Base-by-base conservation (phyloP, 2,888 invertebrate genomes). In the Pseudeuparius sepicola region DNA sequence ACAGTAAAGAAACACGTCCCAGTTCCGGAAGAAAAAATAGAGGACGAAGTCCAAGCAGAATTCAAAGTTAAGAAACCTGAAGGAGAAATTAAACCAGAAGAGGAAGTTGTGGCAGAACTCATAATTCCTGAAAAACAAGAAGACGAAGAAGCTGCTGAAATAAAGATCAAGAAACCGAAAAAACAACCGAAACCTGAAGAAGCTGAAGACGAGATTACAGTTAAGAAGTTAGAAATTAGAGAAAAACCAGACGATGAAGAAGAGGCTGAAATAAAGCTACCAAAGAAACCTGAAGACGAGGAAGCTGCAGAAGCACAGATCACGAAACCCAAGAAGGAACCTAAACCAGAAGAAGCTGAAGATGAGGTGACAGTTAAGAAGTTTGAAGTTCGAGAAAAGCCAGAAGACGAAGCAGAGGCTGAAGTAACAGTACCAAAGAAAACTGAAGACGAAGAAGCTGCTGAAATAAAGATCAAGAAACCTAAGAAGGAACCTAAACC, bases 231-330 rank as follows among this genome's bases (percentile, higher is more conserved):
- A 43, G 78, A 24, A 76, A 78, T 56, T 44, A 68, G 73, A 51
- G 68, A 72, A 50, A 65, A 66, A 40, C 65, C 68, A 50, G 70
- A 71, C 52, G 66, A 78, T 16, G 80, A 75, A 2, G 68, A 81
- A 12, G 80, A 78, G 53, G 36, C 60, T 3, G 55, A 13, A 24
- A 36, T 61, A 7, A n/a, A n/a, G n/a, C n/a, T n/a, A n/a, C 60
- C 62, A 43, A 54, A 58, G n/a, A 60, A 34, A 26, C 17, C 18
- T 17, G 23, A 60, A 53, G 56, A 59, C 11, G 63, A 63, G 40
- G 46, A 45, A 31, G 24, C 37, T 17, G 20, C 36, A 13, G 33
- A 37, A 24, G 41, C 46, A 24, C 27, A 31, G 27, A 43, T 14
- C 11, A 4, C 44, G 26, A 40, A 45, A 12, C 53, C 54, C 47